These are phyloP conservation scores for Leptocoma aspasia DNA, from an alignment of 2,113 vertebrate species.

Conservation along the genomic window DNA sequence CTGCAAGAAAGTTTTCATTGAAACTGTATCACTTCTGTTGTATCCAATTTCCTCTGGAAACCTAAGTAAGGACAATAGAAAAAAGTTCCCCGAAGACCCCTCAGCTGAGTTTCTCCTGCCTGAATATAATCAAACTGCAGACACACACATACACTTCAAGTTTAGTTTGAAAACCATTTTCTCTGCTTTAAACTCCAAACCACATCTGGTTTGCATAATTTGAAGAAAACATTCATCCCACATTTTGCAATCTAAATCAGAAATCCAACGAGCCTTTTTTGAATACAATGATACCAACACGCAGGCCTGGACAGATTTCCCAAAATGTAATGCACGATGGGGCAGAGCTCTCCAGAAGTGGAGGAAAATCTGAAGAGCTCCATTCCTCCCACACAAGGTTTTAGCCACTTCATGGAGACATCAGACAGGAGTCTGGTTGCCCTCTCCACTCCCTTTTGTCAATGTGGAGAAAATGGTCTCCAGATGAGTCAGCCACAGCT, in stretches of 20 bases:
- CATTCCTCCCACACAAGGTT: background rate
- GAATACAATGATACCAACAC: background rate
- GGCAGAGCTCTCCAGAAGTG: background rate
- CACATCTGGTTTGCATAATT: conserved; percentile 26
- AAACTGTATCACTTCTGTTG: background rate
- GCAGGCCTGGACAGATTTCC: background rate
- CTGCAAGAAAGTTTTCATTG: background rate
- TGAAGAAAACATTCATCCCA: background rate
- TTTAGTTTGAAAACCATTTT: background rate
- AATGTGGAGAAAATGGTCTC: conserved; percentile 38
- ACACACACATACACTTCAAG: background rate
- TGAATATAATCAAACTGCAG: conserved; percentile 22
- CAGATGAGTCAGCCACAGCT: conserved; percentile 48
- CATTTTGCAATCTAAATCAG: conserved; percentile 19
- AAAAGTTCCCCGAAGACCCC: background rate
- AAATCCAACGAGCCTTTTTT: background rate
- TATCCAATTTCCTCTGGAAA: background rate
- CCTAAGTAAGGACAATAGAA: background rate
- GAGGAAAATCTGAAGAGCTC: background rate
- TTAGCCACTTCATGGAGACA: background rate
- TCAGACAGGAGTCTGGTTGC: conserved; percentile 4
- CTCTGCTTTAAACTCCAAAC: background rate
- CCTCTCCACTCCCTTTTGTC: conserved; percentile 11
- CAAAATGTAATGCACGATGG: background rate
- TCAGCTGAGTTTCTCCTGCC: conserved; percentile 6